These are phyloP conservation scores for Nyctibius grandis DNA, from an alignment of 2,797 vertebrate species.

Conservation along the genomic window DNA sequence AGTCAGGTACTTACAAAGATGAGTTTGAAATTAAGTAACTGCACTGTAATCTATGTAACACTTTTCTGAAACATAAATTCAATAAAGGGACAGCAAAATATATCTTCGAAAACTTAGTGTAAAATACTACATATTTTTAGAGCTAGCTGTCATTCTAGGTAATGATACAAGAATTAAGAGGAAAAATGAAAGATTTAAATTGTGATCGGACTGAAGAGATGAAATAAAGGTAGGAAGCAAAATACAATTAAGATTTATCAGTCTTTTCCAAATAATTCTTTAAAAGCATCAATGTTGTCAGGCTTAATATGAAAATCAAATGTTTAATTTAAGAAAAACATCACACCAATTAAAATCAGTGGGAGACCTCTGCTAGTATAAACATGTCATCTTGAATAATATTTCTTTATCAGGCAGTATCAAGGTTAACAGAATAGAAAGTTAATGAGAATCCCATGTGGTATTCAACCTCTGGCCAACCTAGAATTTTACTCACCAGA, in stretches of 20 bases:
- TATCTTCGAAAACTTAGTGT: neutral
- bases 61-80: neutral
- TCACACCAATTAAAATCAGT: constrained; percentile 64
- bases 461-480: constrained; percentile 12
- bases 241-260: constrained; percentile 6
- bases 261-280: constrained; percentile 14
- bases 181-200: neutral
- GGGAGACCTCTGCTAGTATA: constrained; percentile 40
- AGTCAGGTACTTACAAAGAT: neutral
- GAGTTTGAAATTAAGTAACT: neutral
- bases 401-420: constrained; percentile 27
- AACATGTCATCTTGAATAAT: constrained; percentile 48
- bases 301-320: constrained; percentile 60
- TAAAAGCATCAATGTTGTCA: constrained; percentile 20
- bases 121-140: neutral
- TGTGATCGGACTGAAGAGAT: neutral
- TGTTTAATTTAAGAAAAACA: constrained; percentile 64
- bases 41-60: neutral
- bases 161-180: neutral
- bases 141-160: neutral
- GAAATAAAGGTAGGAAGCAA: neutral
- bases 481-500: neutral
- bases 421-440: constrained; percentile 30
- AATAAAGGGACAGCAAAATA: neutral
- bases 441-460: constrained; percentile 23